phyloP scores from a whole-genome alignment of 2,888 invertebrate species.

The Trichogramma dendrolimi region DNA sequence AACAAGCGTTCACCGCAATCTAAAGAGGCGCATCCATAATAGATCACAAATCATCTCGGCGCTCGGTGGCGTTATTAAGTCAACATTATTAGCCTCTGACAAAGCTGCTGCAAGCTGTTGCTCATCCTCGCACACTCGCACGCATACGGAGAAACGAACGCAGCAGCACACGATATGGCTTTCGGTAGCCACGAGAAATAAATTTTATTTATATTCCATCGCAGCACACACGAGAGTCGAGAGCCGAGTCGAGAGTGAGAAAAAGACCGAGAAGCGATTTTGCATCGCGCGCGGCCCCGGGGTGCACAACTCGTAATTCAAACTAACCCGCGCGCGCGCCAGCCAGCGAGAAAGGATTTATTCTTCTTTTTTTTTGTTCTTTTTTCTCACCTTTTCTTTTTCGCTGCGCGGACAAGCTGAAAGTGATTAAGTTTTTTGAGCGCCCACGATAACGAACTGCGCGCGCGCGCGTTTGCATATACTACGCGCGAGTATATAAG shows the following conservation, averaged over 20 bases:
- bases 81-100: slow-evolving; percentile 18
- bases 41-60: slow-evolving; percentile 22
- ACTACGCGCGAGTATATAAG: neutral
- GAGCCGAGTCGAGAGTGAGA: neutral
- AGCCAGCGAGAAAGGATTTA: too few species aligned
- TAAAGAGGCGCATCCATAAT: neutral
- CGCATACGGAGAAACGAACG: slow-evolving; percentile 3
- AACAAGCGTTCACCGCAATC: too few species aligned
- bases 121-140: neutral
- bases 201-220: slow-evolving; percentile 29
- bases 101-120: slow-evolving; percentile 11
- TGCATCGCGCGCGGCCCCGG: slow-evolving; percentile 3
- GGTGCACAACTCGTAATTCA: slow-evolving; percentile 23
- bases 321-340: too few species aligned
- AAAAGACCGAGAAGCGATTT: neutral
- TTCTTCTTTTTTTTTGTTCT: neutral
- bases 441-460: slow-evolving; percentile 11
- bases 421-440: neutral
- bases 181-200: slow-evolving; percentile 30
- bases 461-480: slow-evolving; percentile 2
- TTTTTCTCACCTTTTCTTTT: neutral
- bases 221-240: slow-evolving; percentile 13
- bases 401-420: neutral
- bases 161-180: slow-evolving; percentile 22
- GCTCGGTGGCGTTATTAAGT: slow-evolving; percentile 16